Percentiles rank a stretch among this genome's conserved stretches.
Evolutionary conservation across 2,888 invertebrate genomes (phyloP).

Genomic region (Catocala nupta): DNA sequence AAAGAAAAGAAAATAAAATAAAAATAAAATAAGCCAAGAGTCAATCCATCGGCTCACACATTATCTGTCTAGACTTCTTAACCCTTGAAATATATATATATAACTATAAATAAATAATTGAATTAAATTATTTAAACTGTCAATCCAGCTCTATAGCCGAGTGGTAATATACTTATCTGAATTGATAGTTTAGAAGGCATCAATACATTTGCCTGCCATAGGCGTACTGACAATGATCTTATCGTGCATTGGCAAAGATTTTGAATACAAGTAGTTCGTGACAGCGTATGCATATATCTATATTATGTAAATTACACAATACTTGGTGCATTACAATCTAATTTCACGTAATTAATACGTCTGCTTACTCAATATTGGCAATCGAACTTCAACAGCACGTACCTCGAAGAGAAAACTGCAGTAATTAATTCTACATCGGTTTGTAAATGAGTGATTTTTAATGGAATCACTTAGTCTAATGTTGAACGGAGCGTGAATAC

Average conservation of each 20-base stretch:
- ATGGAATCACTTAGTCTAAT: slow-evolving; percentile 13
- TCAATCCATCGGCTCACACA: too few relatives aligned
- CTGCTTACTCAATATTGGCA: slow-evolving; percentile 9
- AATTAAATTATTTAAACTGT: too few relatives aligned
- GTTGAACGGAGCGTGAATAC: slow-evolving; percentile 14
- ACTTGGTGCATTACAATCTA: slow-evolving; percentile 11
- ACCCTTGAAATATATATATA: too few relatives aligned
- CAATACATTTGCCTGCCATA: neutral
- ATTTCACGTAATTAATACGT: slow-evolving; percentile 9
- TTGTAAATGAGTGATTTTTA: slow-evolving; percentile 11
- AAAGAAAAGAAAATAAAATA: too few relatives aligned
- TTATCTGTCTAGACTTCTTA: too few relatives aligned
- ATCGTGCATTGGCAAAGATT: neutral
- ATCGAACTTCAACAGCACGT: slow-evolving; percentile 11
- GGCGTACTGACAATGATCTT: neutral
- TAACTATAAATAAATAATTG: too few relatives aligned
- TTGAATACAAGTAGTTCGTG: slow-evolving; percentile 1
- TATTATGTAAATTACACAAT: slow-evolving; percentile 14
- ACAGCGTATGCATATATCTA: slow-evolving; percentile 8
- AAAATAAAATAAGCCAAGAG: too few relatives aligned
- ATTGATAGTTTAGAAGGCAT: too few relatives aligned
- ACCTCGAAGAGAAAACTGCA: slow-evolving; percentile 19
- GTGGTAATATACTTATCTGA: too few relatives aligned
- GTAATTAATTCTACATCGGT: slow-evolving; percentile 12
- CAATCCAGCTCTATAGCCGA: too few relatives aligned